phyloP scores from a whole-genome alignment of 2,797 vertebrate species.

The Smutsia temminckii region DNA sequence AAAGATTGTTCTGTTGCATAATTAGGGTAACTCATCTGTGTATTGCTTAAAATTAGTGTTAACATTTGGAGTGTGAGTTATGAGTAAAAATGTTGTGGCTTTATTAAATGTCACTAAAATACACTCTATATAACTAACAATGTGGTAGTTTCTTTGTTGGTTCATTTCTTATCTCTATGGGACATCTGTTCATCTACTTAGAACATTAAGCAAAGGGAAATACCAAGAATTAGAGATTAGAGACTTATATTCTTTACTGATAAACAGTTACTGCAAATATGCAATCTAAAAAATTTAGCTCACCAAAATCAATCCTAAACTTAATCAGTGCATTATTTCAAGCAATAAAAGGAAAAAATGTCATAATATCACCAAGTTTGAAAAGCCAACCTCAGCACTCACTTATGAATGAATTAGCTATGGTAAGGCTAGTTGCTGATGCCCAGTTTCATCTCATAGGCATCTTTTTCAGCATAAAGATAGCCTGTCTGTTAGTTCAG shows the following conservation, averaged over 20 bases:
- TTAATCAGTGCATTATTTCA: not conserved
- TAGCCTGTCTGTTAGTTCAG: not conserved
- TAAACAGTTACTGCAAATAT: not conserved
- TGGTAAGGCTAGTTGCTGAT: not conserved
- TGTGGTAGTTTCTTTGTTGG: not conserved
- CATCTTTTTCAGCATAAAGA: not conserved
- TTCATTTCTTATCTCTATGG: not conserved
- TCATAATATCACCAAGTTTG: not conserved
- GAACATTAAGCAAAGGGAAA: not conserved
- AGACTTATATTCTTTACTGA: not conserved
- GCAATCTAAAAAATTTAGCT: not conserved
- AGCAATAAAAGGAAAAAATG: not conserved
- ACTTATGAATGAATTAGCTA: not conserved
- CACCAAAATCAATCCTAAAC: not conserved
- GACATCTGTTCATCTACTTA: not conserved
- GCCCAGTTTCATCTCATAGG: not conserved
- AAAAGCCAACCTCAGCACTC: not conserved
- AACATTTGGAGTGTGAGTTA: not conserved
- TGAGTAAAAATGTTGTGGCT: not conserved
- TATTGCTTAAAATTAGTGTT: conserved; percentile 15
- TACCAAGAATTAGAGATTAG: not conserved
- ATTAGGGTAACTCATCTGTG: not conserved
- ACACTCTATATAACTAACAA: not conserved
- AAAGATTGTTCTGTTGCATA: conserved; percentile 57
- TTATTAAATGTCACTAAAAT: conserved; percentile 18